Conservation (phyloP, 2,888 invertebrate species). For the Bhutanitis thaidina region DNA sequence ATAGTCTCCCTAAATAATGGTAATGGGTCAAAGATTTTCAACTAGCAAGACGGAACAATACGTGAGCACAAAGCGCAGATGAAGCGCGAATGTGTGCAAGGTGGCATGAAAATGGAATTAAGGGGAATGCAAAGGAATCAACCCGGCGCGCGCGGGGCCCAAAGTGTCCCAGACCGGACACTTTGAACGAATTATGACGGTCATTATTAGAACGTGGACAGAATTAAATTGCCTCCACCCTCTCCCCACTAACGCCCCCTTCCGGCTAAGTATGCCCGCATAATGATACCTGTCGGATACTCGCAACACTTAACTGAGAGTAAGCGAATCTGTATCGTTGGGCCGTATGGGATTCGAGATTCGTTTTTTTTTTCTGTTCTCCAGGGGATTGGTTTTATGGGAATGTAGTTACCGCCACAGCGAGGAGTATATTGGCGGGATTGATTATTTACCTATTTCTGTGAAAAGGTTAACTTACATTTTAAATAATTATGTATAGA, state of each 20-base stretch:
- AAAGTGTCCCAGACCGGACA: slow-evolving; percentile 79
- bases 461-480: no score
- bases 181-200: slow-evolving; percentile 83
- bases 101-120: slow-evolving; percentile 78
- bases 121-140: slow-evolving; percentile 78
- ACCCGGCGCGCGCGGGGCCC: slow-evolving; percentile 50
- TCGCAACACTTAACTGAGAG: slow-evolving; percentile 60
- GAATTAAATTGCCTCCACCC: slow-evolving; percentile 81
- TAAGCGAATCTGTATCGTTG: slow-evolving; percentile 46
- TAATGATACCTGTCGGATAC: slow-evolving; percentile 77
- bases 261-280: slow-evolving; percentile 74
- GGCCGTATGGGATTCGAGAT: slow-evolving; percentile 29
- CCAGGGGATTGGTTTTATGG: slow-evolving; percentile 21
- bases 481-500: no score
- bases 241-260: slow-evolving; percentile 42
- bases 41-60: neutral
- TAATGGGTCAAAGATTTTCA: no score
- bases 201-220: slow-evolving; percentile 83
- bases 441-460: neutral
- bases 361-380: slow-evolving; percentile 28
- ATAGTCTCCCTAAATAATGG: no score
- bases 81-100: slow-evolving; percentile 71
- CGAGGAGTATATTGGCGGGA: neutral
- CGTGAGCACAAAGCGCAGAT: slow-evolving; percentile 44
- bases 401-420: slow-evolving; percentile 27